Conservation (phyloP, 1,140 invertebrate genomes). For the Hycleus cichorii region DNA sequence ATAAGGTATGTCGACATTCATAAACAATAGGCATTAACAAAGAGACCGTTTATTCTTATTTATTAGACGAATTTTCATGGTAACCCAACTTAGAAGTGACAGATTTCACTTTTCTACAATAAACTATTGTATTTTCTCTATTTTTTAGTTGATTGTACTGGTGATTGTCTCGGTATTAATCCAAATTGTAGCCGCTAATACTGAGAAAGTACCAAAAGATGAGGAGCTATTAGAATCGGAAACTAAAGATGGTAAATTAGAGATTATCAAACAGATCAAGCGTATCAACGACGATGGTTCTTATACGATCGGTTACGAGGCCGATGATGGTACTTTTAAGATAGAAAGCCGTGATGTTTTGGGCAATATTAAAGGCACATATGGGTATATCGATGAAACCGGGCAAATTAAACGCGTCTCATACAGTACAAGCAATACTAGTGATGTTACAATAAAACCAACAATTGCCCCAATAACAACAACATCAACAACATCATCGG, state of each 20-base stretch:
- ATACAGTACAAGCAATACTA: conserved; percentile 58
- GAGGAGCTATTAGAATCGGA: conserved; percentile 48
- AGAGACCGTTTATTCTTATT: too few species aligned
- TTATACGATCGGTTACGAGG: conserved; percentile 79
- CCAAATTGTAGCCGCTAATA: not conserved
- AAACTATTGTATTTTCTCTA: too few species aligned
- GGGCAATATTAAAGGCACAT: conserved; percentile 79
- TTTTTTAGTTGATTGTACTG: too few species aligned
- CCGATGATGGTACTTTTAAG: conserved; percentile 75
- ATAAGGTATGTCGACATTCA: conserved; percentile 9
- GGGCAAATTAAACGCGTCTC: conserved; percentile 79
- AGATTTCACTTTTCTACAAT: too few species aligned
- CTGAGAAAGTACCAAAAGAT: conserved; percentile 20
- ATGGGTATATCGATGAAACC: conserved; percentile 73
- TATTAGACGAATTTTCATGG: too few species aligned
- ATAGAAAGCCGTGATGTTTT: conserved; percentile 73
- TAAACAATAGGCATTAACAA: not conserved
- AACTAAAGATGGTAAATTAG: conserved; percentile 49
- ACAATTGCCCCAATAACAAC: conserved; percentile 42
- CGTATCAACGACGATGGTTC: conserved; percentile 75
- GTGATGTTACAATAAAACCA: conserved; percentile 46
- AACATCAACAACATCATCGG: conserved; percentile 45
- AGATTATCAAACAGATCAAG: conserved; percentile 68
- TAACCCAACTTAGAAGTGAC: too few species aligned
- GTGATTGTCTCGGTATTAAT: too few species aligned